Percentiles rank a stretch among this genome's conserved stretches.
Evolutionary conservation across 1,140 invertebrate species (phyloP).

Genomic region (Trinorchestia longiramus): DNA sequence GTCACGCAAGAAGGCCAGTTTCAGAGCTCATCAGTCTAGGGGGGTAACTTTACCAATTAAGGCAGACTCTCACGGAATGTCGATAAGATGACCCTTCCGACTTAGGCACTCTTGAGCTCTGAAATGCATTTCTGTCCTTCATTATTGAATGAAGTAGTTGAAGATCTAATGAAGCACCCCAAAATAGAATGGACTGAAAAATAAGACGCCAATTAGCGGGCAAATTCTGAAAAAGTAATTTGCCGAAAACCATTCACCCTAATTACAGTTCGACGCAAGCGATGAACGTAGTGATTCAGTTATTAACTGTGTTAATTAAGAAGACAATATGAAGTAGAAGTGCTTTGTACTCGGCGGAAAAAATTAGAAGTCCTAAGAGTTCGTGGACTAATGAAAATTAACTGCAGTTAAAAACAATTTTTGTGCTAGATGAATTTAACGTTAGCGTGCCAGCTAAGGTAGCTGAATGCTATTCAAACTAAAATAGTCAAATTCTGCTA

Average conservation of each 20-base stretch:
- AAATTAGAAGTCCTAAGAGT: neutral
- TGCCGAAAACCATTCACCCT: neutral
- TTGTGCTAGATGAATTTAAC: neutral
- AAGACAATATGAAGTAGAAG: neutral
- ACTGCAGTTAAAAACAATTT: neutral
- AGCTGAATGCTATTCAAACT: neutral
- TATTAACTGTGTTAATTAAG: neutral
- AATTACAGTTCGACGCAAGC: neutral
- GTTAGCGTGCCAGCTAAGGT: neutral
- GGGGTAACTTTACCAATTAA: neutral
- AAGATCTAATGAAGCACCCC: neutral
- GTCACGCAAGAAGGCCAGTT: neutral
- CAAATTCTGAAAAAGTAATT: neutral
- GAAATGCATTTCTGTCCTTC: neutral
- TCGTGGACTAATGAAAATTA: neutral
- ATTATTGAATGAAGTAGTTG: neutral
- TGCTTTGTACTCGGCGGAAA: neutral
- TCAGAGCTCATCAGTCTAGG: neutral
- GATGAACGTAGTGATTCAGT: neutral
- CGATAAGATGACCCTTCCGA: neutral
- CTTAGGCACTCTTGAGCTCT: neutral
- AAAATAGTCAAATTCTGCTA: too few species aligned
- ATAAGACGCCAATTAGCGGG: neutral
- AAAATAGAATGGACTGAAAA: neutral
- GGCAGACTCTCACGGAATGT: neutral